Percentiles rank a stretch among this genome's conserved stretches.
phyloP scores from a whole-genome alignment of 1,140 invertebrate genomes.

The Amyelois transitella region DNA sequence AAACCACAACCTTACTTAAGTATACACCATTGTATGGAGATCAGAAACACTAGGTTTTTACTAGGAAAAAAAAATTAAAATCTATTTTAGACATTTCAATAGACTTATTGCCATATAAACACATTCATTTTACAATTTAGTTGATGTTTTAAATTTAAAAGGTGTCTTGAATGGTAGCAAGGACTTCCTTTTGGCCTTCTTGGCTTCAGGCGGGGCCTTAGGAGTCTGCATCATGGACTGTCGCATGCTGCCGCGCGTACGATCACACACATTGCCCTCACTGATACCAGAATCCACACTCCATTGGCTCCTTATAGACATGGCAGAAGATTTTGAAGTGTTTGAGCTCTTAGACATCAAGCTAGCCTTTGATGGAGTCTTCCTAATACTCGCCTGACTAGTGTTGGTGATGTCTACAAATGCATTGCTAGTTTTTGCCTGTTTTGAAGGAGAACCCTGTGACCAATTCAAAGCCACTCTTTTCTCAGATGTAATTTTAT shows the following conservation, averaged over 20 bases:
- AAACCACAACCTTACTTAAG: not conserved
- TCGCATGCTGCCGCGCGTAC: constrained; percentile 30
- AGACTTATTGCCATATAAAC: not conserved
- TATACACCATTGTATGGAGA: constrained; percentile 3
- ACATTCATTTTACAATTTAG: constrained; percentile 36
- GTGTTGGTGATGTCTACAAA: constrained; percentile 50
- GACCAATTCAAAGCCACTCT: constrained; percentile 45
- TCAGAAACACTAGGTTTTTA: not conserved
- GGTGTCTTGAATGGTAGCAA: constrained; percentile 69
- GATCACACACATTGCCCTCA: constrained; percentile 26
- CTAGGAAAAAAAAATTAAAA: not conserved
- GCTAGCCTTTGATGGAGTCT: constrained; percentile 57
- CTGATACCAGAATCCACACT: constrained; percentile 29
- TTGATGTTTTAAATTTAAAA: constrained; percentile 63
- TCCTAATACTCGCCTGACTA: constrained; percentile 30
- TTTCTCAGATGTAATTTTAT: constrained; percentile 51
- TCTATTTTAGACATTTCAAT: not conserved
- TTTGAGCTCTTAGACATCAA: constrained; percentile 44
- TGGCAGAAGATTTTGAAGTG: constrained; percentile 32
- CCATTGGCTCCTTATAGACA: constrained; percentile 36
- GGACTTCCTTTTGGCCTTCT: constrained; percentile 62
- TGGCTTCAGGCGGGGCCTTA: constrained; percentile 34
- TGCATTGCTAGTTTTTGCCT: constrained; percentile 43
- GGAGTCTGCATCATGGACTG: constrained; percentile 34
- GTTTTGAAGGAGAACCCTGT: constrained; percentile 61